These are phyloP conservation scores for Centropristis striata DNA, from an alignment of 2,113 vertebrate species.

Conservation along the genomic window DNA sequence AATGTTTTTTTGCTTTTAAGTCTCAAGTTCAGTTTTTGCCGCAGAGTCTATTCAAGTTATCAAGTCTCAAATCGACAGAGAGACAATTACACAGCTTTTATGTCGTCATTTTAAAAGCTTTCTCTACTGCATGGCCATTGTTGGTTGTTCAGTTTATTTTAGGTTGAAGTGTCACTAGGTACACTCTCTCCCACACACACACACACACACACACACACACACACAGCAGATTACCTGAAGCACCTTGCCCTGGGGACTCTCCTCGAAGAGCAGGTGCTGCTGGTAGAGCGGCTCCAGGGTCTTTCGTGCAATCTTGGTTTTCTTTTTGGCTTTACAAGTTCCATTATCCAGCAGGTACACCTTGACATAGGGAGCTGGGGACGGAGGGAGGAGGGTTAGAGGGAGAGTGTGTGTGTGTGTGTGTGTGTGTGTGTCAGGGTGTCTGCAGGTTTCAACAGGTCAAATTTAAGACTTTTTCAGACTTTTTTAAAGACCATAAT, in stretches of 20 bases:
- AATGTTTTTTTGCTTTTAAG: not conserved
- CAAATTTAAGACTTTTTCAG: no score
- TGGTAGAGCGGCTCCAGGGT: conserved; percentile 99
- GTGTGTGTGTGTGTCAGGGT: no score
- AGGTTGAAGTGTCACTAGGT: not conserved
- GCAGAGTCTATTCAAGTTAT: not conserved
- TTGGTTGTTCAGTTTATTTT: not conserved
- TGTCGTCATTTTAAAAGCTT: not conserved
- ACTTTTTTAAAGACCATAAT: no score
- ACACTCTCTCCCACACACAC: no score
- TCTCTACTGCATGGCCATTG: not conserved
- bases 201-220: not conserved
- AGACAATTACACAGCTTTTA: not conserved
- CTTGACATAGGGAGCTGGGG: conserved; percentile 96
- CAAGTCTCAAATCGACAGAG: not conserved
- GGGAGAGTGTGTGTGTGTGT: no score
- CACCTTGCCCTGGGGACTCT: conserved; percentile 98
- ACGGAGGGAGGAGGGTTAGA: not conserved
- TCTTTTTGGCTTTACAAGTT: conserved; percentile 98
- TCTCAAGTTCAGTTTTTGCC: not conserved
- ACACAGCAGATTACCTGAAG: conserved; percentile 91
- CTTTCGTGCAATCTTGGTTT: conserved; percentile 99
- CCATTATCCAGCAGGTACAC: conserved; percentile 98
- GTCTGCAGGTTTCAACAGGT: no score
- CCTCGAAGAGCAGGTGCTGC: conserved; percentile 96